A percentile compares a stretch with the other conserved stretches of the same genome.
These are phyloP conservation scores for Porphyrio hochstetteri DNA, from an alignment of 2,113 vertebrate species.

Conservation along the genomic window DNA sequence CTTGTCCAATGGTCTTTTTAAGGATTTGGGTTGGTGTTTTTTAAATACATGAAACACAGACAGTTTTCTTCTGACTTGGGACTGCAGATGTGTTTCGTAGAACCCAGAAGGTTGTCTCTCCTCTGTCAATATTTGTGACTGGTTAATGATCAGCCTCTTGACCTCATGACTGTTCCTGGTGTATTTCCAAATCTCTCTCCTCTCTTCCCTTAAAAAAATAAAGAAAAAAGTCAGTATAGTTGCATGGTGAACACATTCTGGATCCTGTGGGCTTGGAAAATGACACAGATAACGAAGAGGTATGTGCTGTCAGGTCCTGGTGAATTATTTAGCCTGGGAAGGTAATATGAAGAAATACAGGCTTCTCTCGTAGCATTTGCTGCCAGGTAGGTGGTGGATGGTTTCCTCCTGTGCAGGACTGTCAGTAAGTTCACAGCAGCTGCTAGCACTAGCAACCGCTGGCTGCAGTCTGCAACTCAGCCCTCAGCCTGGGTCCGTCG, in stretches of 20 bases:
- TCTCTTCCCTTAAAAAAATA: background rate
- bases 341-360: background rate
- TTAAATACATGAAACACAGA: background rate
- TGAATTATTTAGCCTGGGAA: background rate
- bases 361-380: background rate
- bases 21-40: background rate
- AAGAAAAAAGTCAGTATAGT: slow-evolving; percentile 19
- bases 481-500: background rate
- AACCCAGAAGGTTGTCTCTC: background rate
- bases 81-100: background rate
- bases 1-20: background rate
- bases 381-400: background rate
- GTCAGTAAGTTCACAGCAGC: background rate
- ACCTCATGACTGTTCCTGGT: slow-evolving; percentile 21
- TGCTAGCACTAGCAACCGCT: too few relatives aligned
- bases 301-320: accelerated
- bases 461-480: background rate
- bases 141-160: slow-evolving; percentile 66
- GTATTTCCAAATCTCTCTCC: slow-evolving; percentile 8
- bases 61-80: background rate
- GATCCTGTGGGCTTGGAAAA: background rate
- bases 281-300: background rate
- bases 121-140: slow-evolving; percentile 71
- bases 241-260: background rate
- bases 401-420: background rate